phyloP scores from a whole-genome alignment of 2,797 vertebrate species.

The Clarias laeviceps region DNA sequence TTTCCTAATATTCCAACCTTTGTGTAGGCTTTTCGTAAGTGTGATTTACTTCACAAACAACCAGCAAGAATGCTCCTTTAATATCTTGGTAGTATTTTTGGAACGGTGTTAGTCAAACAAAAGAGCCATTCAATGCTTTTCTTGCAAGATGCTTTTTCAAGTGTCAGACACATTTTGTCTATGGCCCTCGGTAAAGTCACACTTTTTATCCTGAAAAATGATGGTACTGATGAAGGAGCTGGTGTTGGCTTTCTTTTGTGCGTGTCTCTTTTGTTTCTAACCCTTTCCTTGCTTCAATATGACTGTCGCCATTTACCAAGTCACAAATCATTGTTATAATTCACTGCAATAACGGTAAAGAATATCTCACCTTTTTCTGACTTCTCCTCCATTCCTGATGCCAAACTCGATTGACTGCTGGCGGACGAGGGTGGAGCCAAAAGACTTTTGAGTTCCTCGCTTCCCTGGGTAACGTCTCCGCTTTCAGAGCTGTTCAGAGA shows the following conservation, averaged over 20 bases:
- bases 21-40: background rate
- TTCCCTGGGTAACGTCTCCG: constrained; percentile 83
- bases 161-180: background rate
- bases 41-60: background rate
- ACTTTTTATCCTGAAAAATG: background rate
- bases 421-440: constrained; percentile 89
- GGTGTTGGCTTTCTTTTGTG: background rate
- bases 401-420: constrained; percentile 87
- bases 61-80: background rate
- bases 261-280: background rate
- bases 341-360: background rate
- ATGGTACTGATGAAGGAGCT: background rate
- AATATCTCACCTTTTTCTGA: constrained; percentile 87
- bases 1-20: background rate
- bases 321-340: background rate
- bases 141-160: no score
- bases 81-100: background rate
- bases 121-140: background rate
- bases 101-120: background rate
- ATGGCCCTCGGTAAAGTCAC: background rate
- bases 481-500: constrained; percentile 96
- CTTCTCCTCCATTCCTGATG: constrained; percentile 89
- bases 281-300: background rate
- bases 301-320: background rate
- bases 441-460: constrained; percentile 87